Evolutionary conservation across 2,113 vertebrate genomes (phyloP), one percentile per base, ranked within the genome.

Genomic region (Callorhinus ursinus): DNA sequence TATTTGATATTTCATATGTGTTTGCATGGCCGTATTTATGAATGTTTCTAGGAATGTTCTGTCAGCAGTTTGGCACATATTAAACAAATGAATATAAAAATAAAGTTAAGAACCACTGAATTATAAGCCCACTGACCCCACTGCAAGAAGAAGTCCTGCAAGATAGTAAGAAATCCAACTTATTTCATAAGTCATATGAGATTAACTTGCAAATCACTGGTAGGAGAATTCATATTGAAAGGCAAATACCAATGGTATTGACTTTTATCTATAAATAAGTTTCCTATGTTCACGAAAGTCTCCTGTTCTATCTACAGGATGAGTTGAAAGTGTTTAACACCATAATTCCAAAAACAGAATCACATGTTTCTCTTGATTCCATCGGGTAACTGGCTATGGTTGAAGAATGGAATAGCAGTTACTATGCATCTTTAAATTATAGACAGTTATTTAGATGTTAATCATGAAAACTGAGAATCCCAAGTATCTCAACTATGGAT

Each of bases 301-400:
- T 7, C 22, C n/a, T 57, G 4, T 83, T 94, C 31, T 80, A 65
- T 4, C 11, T 77, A 11, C 28, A 92, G 9, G 28, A 8, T 46
- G 46, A 93, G 26, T 11, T 81, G 42, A 0, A 13, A 77, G 19
- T 88, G 21, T 46, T 90, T 46, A 28, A 71, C 12, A 36, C 53
- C 65, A 46, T 19, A 49, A 95, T 87, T 93, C 72, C 10, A 39
- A 95, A 95, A 82, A 18, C 61, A 95, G 53, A 96, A 46, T 69
- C 19, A 51, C 7, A 19, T 18, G 4, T 53, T 95, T 93, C n/a
- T 83, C 26, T 55, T 92, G 46, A 84, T 53, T 93, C 49, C 26
- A 74, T 65, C 46, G 79, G n/a, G n/a, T 42, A 51, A 92, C 72
- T 53, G 28, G 5, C 36, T 71, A 31, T 71, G 19, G 46, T 55